Percentiles rank a stretch among this genome's conserved stretches.
Conservation (phyloP, 1,140 invertebrate genomes). For the Antheraea pernyi region DNA sequence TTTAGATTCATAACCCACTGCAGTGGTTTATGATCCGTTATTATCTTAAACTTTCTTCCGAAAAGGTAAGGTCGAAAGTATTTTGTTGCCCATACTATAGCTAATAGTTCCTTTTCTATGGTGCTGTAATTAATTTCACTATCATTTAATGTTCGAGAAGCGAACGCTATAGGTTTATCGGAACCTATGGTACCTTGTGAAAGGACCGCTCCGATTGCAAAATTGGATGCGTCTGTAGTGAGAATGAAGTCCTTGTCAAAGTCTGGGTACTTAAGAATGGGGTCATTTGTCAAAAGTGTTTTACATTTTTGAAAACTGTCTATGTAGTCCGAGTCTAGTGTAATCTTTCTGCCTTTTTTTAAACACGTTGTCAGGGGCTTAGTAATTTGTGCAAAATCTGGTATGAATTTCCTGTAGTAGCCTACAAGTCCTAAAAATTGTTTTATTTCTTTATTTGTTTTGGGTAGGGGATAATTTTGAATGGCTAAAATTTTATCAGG, state of each 20-base stretch:
- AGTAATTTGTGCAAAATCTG: slow-evolving; percentile 17
- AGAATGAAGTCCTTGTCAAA: slow-evolving; percentile 21
- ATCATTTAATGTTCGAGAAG: slow-evolving; percentile 19
- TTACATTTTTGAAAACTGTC: slow-evolving; percentile 23
- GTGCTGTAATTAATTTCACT: slow-evolving; percentile 21
- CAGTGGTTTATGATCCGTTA: slow-evolving; percentile 17
- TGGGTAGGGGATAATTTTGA: slow-evolving; percentile 19
- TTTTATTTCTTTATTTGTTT: slow-evolving; percentile 19
- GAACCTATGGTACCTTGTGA: slow-evolving; percentile 20
- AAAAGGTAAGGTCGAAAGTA: slow-evolving; percentile 15
- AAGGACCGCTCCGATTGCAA: slow-evolving; percentile 19
- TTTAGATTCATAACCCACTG: slow-evolving; percentile 18
- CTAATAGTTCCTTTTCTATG: slow-evolving; percentile 14
- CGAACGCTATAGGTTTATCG: slow-evolving; percentile 20
- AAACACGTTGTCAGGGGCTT: slow-evolving; percentile 21
- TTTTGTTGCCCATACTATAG: slow-evolving; percentile 13
- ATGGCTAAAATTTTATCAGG: slow-evolving; percentile 33
- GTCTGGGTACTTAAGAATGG: slow-evolving; percentile 20
- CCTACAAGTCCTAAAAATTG: slow-evolving; percentile 20
- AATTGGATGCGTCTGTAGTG: slow-evolving; percentile 21
- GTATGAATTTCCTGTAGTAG: slow-evolving; percentile 23
- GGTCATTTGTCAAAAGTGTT: slow-evolving; percentile 20
- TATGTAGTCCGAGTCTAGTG: slow-evolving; percentile 12
- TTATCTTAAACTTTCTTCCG: slow-evolving; percentile 17
- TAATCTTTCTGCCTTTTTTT: slow-evolving; percentile 20